These are phyloP conservation scores for Ophion costatus DNA, from an alignment of 2,888 invertebrate species.

Conservation along the genomic window DNA sequence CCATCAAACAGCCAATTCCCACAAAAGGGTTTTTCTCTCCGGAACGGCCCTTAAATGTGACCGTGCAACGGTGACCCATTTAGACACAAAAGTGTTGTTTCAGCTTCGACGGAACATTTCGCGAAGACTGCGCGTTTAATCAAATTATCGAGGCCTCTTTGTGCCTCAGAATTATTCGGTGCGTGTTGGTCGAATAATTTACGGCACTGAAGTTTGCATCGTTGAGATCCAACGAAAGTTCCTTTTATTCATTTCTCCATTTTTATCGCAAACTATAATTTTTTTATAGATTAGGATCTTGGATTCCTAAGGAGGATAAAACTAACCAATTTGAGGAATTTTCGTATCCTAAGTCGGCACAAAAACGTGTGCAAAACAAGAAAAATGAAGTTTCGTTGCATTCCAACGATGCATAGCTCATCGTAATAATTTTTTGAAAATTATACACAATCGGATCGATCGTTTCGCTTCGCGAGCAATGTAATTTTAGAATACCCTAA, in stretches of 20 bases:
- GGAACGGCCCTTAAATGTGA: slow-evolving; percentile 6
- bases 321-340: too few relatives aligned
- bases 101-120: slow-evolving; percentile 37
- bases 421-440: not conserved
- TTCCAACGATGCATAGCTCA: not conserved
- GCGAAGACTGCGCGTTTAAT: slow-evolving; percentile 1
- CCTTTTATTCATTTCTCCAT: too few relatives aligned
- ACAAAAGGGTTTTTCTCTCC: not conserved
- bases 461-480: not conserved
- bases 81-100: slow-evolving; percentile 47
- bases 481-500: not conserved
- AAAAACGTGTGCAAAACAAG: too few relatives aligned
- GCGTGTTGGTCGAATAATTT: not conserved
- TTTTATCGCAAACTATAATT: too few relatives aligned
- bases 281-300: too few relatives aligned
- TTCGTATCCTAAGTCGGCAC: too few relatives aligned
- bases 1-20: not conserved
- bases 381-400: too few relatives aligned
- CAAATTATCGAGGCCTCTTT: slow-evolving; percentile 9
- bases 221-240: too few relatives aligned
- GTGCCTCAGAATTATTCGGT: not conserved
- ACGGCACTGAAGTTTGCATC: too few relatives aligned
- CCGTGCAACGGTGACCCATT: slow-evolving; percentile 28
- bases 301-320: too few relatives aligned
- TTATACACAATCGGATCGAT: not conserved